phyloP scores from a whole-genome alignment of 2,797 vertebrate genomes.

The Coendou prehensilis region DNA sequence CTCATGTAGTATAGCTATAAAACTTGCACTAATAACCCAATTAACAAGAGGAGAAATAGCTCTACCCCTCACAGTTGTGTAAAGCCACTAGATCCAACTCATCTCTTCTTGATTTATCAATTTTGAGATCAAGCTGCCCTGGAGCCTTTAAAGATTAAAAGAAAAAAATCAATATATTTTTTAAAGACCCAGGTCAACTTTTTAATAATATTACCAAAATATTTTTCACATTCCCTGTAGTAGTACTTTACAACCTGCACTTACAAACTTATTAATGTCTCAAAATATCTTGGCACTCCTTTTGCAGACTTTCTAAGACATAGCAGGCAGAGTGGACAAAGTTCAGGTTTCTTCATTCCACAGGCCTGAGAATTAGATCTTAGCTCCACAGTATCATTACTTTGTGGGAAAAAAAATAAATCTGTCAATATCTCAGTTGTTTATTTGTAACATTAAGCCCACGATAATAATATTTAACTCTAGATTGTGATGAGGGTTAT shows the following conservation, averaged over 20 bases:
- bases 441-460: neutral
- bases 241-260: neutral
- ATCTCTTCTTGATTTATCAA: neutral
- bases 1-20: neutral
- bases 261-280: neutral
- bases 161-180: neutral
- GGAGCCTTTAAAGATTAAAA: neutral
- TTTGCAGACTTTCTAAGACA: neutral
- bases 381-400: neutral
- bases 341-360: neutral
- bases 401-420: neutral
- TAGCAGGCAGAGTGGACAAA: neutral
- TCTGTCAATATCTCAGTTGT: neutral
- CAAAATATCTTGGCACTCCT: neutral
- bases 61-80: rapidly evolving
- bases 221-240: neutral
- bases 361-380: neutral
- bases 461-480: neutral
- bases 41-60: neutral
- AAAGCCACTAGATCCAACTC: neutral
- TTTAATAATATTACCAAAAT: neutral
- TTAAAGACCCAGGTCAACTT: neutral
- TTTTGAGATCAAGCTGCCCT: neutral
- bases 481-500: neutral
- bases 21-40: neutral